phyloP scores from a whole-genome alignment of 2,113 vertebrate genomes.

The Chelonoidis abingdonii region DNA sequence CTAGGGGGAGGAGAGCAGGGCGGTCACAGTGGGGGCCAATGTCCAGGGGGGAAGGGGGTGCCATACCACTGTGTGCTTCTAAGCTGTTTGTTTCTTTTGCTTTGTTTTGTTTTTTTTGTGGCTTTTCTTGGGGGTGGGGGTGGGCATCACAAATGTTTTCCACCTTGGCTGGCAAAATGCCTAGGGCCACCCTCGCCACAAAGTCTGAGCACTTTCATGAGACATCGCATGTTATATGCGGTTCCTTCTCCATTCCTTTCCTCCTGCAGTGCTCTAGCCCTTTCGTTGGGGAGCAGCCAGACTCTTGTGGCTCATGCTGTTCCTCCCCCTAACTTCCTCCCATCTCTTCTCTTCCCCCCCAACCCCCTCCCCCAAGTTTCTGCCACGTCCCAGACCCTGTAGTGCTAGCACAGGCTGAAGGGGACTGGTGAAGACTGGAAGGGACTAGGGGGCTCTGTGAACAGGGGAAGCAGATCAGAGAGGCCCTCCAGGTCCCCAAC shows the following conservation, averaged over 20 bases:
- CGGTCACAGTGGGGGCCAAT: rapidly evolving
- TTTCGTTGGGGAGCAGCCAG: not conserved
- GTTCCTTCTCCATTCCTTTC: not conserved
- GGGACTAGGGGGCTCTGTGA: no score
- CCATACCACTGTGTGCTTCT: not conserved
- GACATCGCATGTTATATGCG: not conserved
- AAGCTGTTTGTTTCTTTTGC: not conserved
- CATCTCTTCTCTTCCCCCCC: no score
- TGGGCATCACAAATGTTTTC: not conserved
- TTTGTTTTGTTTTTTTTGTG: not conserved
- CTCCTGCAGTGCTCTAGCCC: not conserved
- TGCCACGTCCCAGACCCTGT: no score
- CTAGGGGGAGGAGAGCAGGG: no score
- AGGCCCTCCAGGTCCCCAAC: no score
- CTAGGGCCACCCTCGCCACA: not conserved
- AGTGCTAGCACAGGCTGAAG: no score
- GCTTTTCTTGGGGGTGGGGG: not conserved
- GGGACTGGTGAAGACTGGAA: no score
- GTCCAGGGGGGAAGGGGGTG: not conserved
- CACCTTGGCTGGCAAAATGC: not conserved
- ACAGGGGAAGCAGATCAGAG: no score
- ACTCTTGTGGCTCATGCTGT: not conserved
- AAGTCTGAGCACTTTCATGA: not conserved
- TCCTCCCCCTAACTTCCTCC: no score
- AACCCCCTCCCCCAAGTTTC: no score